These are phyloP conservation scores for Pelvicachromis taeniatus DNA, from an alignment of 2,113 vertebrate species.

Conservation along the genomic window DNA sequence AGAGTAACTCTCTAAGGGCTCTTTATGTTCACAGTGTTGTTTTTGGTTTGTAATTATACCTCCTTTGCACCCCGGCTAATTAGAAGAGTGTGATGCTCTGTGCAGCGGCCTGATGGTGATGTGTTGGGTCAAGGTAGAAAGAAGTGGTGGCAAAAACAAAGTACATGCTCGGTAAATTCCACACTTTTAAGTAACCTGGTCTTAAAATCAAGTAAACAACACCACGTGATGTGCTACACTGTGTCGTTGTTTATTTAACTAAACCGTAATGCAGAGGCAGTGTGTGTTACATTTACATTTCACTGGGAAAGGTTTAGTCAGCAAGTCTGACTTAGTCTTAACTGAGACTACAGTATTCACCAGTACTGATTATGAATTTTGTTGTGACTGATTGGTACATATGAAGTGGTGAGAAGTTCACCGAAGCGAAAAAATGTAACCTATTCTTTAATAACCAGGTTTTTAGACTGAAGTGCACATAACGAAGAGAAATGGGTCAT, in stretches of 20 bases:
- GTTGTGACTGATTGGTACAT: neutral
- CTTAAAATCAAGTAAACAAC: neutral
- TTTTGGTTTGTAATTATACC: neutral
- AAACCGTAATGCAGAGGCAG: neutral
- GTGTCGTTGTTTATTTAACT: neutral
- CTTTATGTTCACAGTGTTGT: neutral
- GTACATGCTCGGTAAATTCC: neutral
- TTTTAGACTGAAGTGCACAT: neutral
- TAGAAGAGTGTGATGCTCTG: neutral
- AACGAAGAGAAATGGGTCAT: conserved; percentile 16
- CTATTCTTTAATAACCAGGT: neutral
- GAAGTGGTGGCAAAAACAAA: neutral
- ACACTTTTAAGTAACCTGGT: no score
- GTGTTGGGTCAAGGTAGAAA: neutral
- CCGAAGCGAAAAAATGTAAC: no score
- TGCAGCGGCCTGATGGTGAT: neutral
- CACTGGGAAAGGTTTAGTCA: neutral
- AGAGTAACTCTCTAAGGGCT: neutral
- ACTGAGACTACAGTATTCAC: neutral
- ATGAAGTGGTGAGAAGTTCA: neutral
- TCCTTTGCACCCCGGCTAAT: neutral
- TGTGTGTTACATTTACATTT: neutral
- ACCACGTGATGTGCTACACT: neutral
- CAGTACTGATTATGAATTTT: neutral
- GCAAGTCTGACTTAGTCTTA: no score